Evolutionary conservation across 2,113 vertebrate genomes (phyloP).

Genomic region (Periophthalmodon schlosseri): DNA sequence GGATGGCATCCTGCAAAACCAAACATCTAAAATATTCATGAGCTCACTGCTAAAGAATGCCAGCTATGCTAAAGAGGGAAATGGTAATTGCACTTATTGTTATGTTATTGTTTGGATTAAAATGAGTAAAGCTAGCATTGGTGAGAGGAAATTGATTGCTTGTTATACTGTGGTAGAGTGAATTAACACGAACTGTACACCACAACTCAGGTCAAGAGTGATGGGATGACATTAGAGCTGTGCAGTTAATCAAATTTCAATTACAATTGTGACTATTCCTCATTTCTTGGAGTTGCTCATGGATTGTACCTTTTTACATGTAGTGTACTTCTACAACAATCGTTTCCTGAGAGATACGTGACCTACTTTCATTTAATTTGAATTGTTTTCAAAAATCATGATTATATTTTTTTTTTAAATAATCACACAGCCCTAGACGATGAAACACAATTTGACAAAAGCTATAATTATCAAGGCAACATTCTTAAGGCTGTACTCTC

Average conservation of each 20-base stretch:
- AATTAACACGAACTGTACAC: neutral
- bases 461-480: neutral
- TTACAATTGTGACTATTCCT: too few relatives aligned
- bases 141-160: neutral
- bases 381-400: too few relatives aligned
- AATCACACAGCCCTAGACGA: neutral
- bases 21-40: slow-evolving; percentile 61
- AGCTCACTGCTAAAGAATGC: slow-evolving; percentile 56
- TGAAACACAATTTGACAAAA: neutral
- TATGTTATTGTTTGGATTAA: neutral
- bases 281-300: too few relatives aligned
- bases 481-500: neutral
- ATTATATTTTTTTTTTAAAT: too few relatives aligned
- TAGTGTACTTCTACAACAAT: too few relatives aligned
- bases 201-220: neutral
- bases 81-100: neutral
- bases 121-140: slow-evolving; percentile 12
- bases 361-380: too few relatives aligned
- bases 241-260: too few relatives aligned
- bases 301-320: too few relatives aligned
- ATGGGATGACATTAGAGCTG: neutral
- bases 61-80: slow-evolving; percentile 44
- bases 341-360: too few relatives aligned
- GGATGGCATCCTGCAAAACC: slow-evolving; percentile 27
- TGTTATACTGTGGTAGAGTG: neutral